Evolutionary conservation across 1,140 invertebrate species (phyloP).

Genomic region (Meteorus sp.): DNA sequence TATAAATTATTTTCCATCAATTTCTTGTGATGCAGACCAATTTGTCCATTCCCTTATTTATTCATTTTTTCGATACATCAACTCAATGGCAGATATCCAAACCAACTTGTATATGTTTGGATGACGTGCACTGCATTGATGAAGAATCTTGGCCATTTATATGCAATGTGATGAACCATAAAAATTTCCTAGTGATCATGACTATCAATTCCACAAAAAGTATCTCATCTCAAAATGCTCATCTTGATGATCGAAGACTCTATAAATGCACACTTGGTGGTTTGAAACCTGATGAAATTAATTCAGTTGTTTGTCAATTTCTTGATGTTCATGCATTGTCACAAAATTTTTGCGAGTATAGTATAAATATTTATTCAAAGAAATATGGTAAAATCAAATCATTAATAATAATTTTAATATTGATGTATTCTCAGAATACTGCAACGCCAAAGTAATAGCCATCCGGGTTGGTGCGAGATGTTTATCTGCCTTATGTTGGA

Average conservation of each 20-base stretch:
- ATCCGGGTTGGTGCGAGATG: slow-evolving; percentile 35
- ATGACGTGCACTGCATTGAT: slow-evolving; percentile 39
- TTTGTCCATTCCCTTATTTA: neutral
- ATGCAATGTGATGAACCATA: slow-evolving; percentile 17
- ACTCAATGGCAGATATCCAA: slow-evolving; percentile 16
- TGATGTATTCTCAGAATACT: slow-evolving; percentile 6
- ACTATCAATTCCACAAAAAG: slow-evolving; percentile 17
- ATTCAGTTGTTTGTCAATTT: slow-evolving; percentile 61
- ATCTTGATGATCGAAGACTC: slow-evolving; percentile 30
- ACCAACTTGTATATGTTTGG: slow-evolving; percentile 35
- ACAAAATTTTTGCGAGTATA: slow-evolving; percentile 60
- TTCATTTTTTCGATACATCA: neutral
- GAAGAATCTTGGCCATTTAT: slow-evolving; percentile 39
- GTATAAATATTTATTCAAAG: slow-evolving; percentile 19
- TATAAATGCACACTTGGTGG: slow-evolving; percentile 13
- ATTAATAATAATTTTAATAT: neutral
- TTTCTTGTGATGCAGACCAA: neutral
- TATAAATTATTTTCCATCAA: no score
- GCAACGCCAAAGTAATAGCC: neutral
- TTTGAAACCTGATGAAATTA: slow-evolving; percentile 49
- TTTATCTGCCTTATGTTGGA: slow-evolving; percentile 12
- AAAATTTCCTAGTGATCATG: slow-evolving; percentile 31
- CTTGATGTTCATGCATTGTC: slow-evolving; percentile 62
- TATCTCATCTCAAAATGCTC: slow-evolving; percentile 15
- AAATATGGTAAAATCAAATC: neutral